Percentiles rank a stretch among this genome's conserved stretches.
phyloP scores from a whole-genome alignment of 2,797 vertebrate species.

The Telmatherina bonti region DNA sequence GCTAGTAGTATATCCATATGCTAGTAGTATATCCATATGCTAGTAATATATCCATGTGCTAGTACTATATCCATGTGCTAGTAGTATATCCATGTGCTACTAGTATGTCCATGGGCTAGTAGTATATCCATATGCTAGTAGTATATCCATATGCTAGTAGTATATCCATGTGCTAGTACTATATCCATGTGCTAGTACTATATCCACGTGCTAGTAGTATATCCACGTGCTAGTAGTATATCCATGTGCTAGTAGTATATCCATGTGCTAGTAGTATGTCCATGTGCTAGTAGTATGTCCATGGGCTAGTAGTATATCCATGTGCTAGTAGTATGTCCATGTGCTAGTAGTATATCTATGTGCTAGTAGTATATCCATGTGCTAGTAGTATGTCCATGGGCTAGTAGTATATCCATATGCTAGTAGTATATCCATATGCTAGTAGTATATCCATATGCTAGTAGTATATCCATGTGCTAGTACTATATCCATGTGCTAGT shows the following conservation, averaged over 20 bases:
- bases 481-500: too few species aligned
- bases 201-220: slow-evolving; percentile 47
- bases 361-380: too few species aligned
- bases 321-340: too few species aligned
- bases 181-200: slow-evolving; percentile 60
- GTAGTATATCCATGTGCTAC: slow-evolving; percentile 43
- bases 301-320: slow-evolving; percentile 50
- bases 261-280: slow-evolving; percentile 57
- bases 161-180: slow-evolving; percentile 45
- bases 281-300: too few species aligned
- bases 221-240: slow-evolving; percentile 57
- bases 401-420: too few species aligned
- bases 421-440: slow-evolving; percentile 45
- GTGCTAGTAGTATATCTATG: slow-evolving; percentile 52
- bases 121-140: slow-evolving; percentile 51
- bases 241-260: too few species aligned
- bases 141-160: slow-evolving; percentile 50
- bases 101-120: too few species aligned
- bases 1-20: slow-evolving; percentile 49
- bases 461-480: slow-evolving; percentile 43
- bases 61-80: too few species aligned
- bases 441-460: too few species aligned
- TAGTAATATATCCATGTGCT: slow-evolving; percentile 45
- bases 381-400: slow-evolving; percentile 49
- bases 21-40: too few species aligned